Evolutionary conservation across 1,140 invertebrate species (phyloP), one percentile per base, ranked within the genome.

Genomic region (Streblospio benedicti): DNA sequence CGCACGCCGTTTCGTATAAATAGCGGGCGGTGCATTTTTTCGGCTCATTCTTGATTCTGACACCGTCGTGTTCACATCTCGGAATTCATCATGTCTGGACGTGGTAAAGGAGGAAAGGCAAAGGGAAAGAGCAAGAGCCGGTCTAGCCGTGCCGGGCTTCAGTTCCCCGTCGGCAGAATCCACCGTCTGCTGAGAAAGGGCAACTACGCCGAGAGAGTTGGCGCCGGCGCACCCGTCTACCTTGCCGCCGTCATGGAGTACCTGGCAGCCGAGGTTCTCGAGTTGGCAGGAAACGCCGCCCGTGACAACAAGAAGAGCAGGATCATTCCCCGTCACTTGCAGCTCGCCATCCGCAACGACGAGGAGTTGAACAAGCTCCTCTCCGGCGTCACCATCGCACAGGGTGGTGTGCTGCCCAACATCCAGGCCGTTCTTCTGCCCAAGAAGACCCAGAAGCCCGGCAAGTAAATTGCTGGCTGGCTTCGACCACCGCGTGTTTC

Each of bases 201-300:
- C 6, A 64, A 68, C 51, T 67, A 70, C 43, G 60, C 63, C 44
- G 61, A 70, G 32, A 53, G 63, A 45, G 61, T 70, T 56, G 71
- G 73, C 60, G 70, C 68, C 9, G 75, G 74, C 33, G 73, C 73
- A 2, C 70, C 74, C 12, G 78, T 75, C 23, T 79, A 79, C 62
- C 61, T 79, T 41, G 75, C 76, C n/a, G 72, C 72, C 28, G 73
- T 74, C 9, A 59, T 78, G 6, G 75, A 75, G 56, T 78, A 78
- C 57, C 65, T 76, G 50, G 70, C 68, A 12, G 76, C 76, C 56
- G 78, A 81, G 64, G 75, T 80, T 59, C 69, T 80, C 6, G 80
- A 81, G 61, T 75, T 81, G 72, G 86, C 86, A 20, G 85, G 86
- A 2, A 88, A 89, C 65, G 87, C 86, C 5, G 88, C 89, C 0